Base-by-base conservation (phyloP, 2,113 vertebrate species). In the Alaudala cheleensis region DNA sequence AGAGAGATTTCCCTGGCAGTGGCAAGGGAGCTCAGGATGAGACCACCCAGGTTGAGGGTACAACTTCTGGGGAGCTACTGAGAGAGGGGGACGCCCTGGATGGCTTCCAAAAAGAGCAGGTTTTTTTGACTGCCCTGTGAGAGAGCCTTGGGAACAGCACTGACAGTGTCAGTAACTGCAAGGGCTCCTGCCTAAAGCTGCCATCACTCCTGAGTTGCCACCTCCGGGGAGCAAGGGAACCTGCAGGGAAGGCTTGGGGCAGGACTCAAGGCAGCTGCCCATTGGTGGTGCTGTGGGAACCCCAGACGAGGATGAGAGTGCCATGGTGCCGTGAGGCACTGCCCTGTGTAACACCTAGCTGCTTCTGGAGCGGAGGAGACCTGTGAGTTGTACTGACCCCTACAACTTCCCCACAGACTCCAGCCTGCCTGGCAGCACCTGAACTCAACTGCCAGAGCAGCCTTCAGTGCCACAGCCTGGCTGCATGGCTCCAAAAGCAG, bases 341-440 rank as follows among this genome's bases (percentile, higher is more conserved):
- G 66, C 72, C 69, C 56, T 11, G 15, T 1, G 1, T 20, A n/a
- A n/a, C 71, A 29, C 58, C 58, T 11, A 72, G 26, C 85, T 39
- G 70, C 60, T 76, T 92, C 65, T 3, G 64, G 34, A 78, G 22
- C 5, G 6, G 28, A 39, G 19, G 28, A 22, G 37, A 53, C 2
- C 9, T 28, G 8, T 1, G 31, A 51, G 25, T 20, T 0, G 3
- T 42, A 7, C 22, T 4, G 29, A 58, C 31, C 44, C 14, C 47
- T 72, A 67, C 64, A 42, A 66, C 50, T 62, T 51, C 62, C 58
- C 76, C 1, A 2, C n/a, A 3, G 21, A 33, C 37, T 53, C 62
- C 64, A 33, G 42, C 76, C 83, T 58, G 57, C 56, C 69, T 34
- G 33, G 61, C 26, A 31, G 34, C 0, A 0, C 72, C 69, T 25